Base-by-base conservation (phyloP, 2,113 vertebrate genomes). In the Cynoglossus semilaevis region DNA sequence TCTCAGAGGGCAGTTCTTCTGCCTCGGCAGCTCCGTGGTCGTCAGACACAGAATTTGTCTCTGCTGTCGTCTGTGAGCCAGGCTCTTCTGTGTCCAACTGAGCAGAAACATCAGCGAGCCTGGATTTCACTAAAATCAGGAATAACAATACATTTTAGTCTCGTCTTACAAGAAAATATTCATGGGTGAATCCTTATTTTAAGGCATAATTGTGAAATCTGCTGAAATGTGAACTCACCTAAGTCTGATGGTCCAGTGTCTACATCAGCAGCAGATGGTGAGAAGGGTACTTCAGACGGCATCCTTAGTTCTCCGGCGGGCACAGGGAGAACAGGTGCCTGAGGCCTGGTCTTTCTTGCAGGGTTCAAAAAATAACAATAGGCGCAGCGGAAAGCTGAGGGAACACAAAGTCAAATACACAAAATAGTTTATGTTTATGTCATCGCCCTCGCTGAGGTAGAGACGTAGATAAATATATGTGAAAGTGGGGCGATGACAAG, bases 311-410 rank as follows among this genome's bases (percentile, higher is more conserved):
- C 94, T 59, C 89, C 91, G 12, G 77, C 85, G 69, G 92, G 90
- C 52, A 98, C 94, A 13, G 90, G 89, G 67, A 98, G 92, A 54
- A 91, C 87, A 49, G 96, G 96, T 51, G 96, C 95, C 75, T 93
- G 96, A 19, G 96, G 95, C 66, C 95, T 91, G 4, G 91, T 98
- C 92, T 94, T 97, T 82, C 94, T 93, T 54, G 97, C 96, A 82
- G 97, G 97, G 88, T 99, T 99, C 88, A 98, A 87, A 87, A 97
- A 95, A 89, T 92, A 99, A 88, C 97, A 99, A 88, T 99, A 99
- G 34, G 94, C 96, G 85, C 97, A 99, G 67, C 97, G 91, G 88
- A 98, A 99, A 40, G 97, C 97, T 99, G 85, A 46, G 86, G 45
- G 67, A 35, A 65, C 51, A 78, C 22, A 54, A 52, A 77, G n/a